Evolutionary conservation across 2,113 vertebrate genomes (phyloP), one percentile per base, ranked within the genome.

Genomic region (Megalops atlanticus): DNA sequence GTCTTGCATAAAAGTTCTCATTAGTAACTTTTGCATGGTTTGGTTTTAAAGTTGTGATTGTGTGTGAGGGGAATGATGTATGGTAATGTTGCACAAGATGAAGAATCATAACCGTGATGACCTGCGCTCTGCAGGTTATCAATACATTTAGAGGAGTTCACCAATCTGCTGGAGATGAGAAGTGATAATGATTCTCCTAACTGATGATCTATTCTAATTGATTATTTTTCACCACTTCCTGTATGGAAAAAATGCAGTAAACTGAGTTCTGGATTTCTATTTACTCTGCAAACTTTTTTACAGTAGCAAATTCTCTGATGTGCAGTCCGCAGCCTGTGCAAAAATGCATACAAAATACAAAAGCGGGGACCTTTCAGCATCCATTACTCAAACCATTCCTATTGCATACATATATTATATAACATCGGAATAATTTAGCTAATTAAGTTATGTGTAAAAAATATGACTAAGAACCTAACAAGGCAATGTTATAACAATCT

Each of bases 71-170:
- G 58, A 64, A 64, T 64, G n/a, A 64, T 11, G 24, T 31, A 64
- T 64, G 58, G 24, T 31, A 64, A 64, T 64, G 58, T 27, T 31
- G n/a, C 58, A 31, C 58, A 24, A 6, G 18, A 3, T 18, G 52
- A 1, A 58, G 18, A 64, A 27, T 31, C 12, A 64, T 31, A 64
- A n/a, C n/a, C n/a, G n/a, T n/a, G n/a, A n/a, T n/a, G n/a, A n/a
- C n/a, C n/a, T n/a, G n/a, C n/a, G n/a, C n/a, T n/a, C n/a, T 64
- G 58, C n/a, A 64, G 58, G 31, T 64, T 64, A 64, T 64, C 31
- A 24, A 64, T 31, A 24, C 58, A 27, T 64, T 64, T 27, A 15
- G 58, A 64, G 8, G 24, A 10, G 24, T 27, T 64, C 31, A 8
- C 24, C 58, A 31, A 64, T 27, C 58, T 31, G 7, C n/a, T 27